Evolutionary conservation across 2,113 vertebrate species (phyloP).

Genomic region (Megaceryle torquata): DNA sequence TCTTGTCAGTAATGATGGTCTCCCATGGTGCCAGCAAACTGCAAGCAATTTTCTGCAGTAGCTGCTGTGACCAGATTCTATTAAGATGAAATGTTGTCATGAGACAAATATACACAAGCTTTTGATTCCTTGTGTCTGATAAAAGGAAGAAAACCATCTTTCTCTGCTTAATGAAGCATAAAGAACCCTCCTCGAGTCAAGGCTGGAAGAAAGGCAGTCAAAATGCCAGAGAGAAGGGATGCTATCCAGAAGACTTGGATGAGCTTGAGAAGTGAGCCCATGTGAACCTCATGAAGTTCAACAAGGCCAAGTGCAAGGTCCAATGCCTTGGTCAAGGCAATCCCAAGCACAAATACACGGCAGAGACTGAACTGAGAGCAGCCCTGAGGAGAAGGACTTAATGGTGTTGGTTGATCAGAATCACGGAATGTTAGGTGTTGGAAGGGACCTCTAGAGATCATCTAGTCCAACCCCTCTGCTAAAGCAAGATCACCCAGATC

Average conservation of each 20-base stretch:
- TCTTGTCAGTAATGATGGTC: conserved; percentile 67
- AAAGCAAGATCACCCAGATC: no score
- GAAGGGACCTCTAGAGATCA: no score
- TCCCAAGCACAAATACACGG: neutral
- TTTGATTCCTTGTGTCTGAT: conserved; percentile 38
- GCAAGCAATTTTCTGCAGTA: conserved; percentile 70
- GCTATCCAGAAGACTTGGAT: no score
- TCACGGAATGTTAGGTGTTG: no score
- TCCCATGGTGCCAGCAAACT: conserved; percentile 66
- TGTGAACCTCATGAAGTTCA: neutral
- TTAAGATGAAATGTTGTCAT: conserved; percentile 73
- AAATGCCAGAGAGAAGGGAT: neutral
- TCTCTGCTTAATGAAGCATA: conserved; percentile 27
- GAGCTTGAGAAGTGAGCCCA: neutral
- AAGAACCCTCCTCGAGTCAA: neutral
- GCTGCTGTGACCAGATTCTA: conserved; percentile 67
- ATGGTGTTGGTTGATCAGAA: neutral
- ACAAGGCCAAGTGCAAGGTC: neutral
- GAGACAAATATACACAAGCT: conserved; percentile 53
- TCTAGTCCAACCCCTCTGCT: no score
- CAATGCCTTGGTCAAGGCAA: neutral
- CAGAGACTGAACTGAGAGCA: neutral
- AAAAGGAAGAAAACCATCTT: conserved; percentile 12
- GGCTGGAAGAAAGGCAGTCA: neutral
- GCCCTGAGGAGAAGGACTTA: neutral